Percentiles rank a stretch among this genome's conserved stretches.
Evolutionary conservation across 1,140 invertebrate genomes (phyloP).

Genomic region (Tetramorium simillimum): DNA sequence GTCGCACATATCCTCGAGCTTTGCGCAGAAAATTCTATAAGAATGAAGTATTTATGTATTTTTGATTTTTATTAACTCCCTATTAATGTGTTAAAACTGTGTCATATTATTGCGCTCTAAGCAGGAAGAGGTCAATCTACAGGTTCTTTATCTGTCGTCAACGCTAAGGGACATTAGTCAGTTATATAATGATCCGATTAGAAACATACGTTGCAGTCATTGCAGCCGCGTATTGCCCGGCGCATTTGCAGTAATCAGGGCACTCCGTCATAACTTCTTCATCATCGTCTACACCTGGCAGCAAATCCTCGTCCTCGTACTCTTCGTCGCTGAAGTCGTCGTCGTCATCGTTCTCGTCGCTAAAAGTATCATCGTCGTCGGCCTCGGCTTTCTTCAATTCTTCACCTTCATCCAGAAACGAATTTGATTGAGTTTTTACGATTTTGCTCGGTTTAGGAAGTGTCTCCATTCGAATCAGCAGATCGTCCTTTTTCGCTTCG

Average conservation of each 20-base stretch:
- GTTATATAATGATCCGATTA: constrained; percentile 39
- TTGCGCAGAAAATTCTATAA: not conserved
- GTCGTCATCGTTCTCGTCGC: constrained; percentile 67
- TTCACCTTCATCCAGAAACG: constrained; percentile 8
- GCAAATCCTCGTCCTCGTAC: constrained; percentile 75
- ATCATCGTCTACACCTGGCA: constrained; percentile 73
- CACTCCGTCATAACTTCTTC: constrained; percentile 78
- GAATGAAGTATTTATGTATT: not conserved
- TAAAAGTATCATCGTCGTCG: constrained; percentile 63
- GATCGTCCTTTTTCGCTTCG: constrained; percentile 71
- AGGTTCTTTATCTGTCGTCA: constrained; percentile 15
- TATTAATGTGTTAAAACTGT: not conserved
- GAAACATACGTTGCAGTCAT: constrained; percentile 83
- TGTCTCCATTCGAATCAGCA: not conserved
- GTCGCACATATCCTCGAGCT: not conserved
- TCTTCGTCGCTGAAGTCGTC: constrained; percentile 72
- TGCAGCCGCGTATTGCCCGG: constrained; percentile 82
- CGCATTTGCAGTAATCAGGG: constrained; percentile 80
- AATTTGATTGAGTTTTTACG: not conserved
- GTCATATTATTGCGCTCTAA: not conserved
- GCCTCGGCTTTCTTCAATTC: constrained; percentile 77
- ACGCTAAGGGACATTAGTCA: constrained; percentile 2
- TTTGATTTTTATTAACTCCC: not conserved
- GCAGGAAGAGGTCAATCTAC: constrained; percentile 18
- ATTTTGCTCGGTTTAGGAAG: constrained; percentile 19